These are phyloP conservation scores for Toxotes chatareus DNA, from an alignment of 2,113 vertebrate species.

Conservation along the genomic window DNA sequence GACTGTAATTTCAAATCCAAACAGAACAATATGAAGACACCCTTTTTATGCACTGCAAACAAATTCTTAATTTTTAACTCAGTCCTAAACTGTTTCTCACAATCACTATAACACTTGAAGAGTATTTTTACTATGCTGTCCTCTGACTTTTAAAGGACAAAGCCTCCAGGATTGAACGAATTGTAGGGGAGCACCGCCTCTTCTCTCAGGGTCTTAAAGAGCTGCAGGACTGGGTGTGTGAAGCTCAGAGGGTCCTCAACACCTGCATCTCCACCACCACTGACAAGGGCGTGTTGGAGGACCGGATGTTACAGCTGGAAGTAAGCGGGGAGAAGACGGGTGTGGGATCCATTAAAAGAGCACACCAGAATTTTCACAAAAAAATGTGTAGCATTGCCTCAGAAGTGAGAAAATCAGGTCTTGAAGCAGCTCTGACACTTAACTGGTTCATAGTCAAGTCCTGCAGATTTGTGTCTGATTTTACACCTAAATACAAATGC, in stretches of 20 bases:
- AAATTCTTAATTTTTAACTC: slow-evolving; percentile 1
- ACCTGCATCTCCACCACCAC: slow-evolving; percentile 90
- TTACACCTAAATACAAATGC: neutral
- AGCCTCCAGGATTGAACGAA: slow-evolving; percentile 92
- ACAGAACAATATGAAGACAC: slow-evolving; percentile 46
- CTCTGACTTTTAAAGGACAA: slow-evolving; percentile 88
- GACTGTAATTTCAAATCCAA: slow-evolving; percentile 29
- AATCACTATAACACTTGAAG: neutral
- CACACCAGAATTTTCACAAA: neutral
- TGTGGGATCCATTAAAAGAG: slow-evolving; percentile 3
- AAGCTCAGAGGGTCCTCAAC: slow-evolving; percentile 89
- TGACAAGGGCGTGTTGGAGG: slow-evolving; percentile 92
- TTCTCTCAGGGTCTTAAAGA: slow-evolving; percentile 91
- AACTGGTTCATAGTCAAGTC: too few relatives aligned
- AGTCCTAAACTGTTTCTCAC: slow-evolving; percentile 3
- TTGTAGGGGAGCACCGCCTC: slow-evolving; percentile 93
- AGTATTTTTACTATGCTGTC: slow-evolving; percentile 30
- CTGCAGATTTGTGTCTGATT: neutral
- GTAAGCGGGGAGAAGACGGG: slow-evolving; percentile 74
- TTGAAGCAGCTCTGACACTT: neutral
- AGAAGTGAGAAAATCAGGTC: neutral
- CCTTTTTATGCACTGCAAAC: slow-evolving; percentile 15
- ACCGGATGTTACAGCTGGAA: slow-evolving; percentile 94
- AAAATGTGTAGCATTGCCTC: neutral
- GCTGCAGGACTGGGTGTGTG: slow-evolving; percentile 94